These are phyloP conservation scores for Ceratosolen fusciceps DNA, from an alignment of 1,140 invertebrate species.

Conservation along the genomic window DNA sequence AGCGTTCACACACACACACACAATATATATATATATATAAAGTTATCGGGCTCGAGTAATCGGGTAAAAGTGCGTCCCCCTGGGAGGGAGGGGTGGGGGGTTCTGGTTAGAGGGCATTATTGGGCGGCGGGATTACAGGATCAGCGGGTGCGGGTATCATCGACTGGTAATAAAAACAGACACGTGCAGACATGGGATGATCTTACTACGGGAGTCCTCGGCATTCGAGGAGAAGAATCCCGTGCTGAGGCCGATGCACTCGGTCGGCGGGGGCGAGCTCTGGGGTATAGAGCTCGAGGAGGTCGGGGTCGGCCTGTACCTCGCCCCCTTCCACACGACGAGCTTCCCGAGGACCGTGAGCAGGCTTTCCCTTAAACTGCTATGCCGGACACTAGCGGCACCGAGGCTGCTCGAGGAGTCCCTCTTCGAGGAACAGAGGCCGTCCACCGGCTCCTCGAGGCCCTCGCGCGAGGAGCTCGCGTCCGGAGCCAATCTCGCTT, in stretches of 20 bases:
- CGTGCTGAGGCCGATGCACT: slow-evolving; percentile 75
- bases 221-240: slow-evolving; percentile 72
- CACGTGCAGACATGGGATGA: slow-evolving; percentile 8
- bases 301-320: slow-evolving; percentile 70
- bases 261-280: slow-evolving; percentile 71
- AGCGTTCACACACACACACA: too few relatives aligned
- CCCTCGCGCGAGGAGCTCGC: slow-evolving; percentile 63
- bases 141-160: not conserved
- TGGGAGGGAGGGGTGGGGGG: too few relatives aligned
- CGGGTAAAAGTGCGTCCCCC: not conserved
- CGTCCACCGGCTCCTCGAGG: slow-evolving; percentile 58
- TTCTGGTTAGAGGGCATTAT: too few relatives aligned
- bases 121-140: too few relatives aligned
- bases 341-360: slow-evolving; percentile 79
- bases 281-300: slow-evolving; percentile 62
- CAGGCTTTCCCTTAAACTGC: slow-evolving; percentile 74
- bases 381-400: slow-evolving; percentile 59
- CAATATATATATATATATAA: too few relatives aligned
- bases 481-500: slow-evolving; percentile 14
- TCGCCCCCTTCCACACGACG: slow-evolving; percentile 74
- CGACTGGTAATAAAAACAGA: not conserved
- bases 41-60: not conserved
- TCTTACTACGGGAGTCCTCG: slow-evolving; percentile 46
- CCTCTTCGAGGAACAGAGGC: slow-evolving; percentile 57
- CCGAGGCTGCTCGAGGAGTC: slow-evolving; percentile 66